Percentiles rank a stretch among this genome's conserved stretches.
Conservation (phyloP, 2,113 vertebrate genomes). For the Trichechus manatus region DNA sequence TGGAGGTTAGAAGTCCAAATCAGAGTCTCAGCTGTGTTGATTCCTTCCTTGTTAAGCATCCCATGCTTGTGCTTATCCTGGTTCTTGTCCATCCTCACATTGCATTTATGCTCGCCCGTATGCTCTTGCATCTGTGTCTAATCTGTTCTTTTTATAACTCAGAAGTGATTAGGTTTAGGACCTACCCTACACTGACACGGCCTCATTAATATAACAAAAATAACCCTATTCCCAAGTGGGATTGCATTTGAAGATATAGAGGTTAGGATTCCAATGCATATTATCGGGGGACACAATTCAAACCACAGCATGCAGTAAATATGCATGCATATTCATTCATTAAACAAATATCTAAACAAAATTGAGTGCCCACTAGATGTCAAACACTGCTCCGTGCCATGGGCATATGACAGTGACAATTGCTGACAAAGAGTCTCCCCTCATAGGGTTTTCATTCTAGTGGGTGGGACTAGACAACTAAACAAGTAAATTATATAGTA, state of each 20-base stretch:
- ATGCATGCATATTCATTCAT: neutral
- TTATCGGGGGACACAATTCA: neutral
- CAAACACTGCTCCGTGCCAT: neutral
- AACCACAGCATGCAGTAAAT: too few species aligned
- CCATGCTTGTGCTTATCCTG: neutral
- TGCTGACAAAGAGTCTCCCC: neutral
- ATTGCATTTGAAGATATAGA: neutral
- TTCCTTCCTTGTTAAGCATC: too few species aligned
- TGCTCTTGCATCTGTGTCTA: neutral
- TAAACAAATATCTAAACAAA: neutral
- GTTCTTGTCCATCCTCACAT: neutral
- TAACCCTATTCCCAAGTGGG: neutral
- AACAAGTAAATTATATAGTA: neutral
- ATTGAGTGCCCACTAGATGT: accelerated
- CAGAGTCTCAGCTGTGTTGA: neutral
- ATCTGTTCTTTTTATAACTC: neutral
- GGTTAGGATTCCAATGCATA: neutral
- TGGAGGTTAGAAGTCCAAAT: neutral
- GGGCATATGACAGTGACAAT: neutral
- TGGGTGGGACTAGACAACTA: neutral
- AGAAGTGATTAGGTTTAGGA: neutral
- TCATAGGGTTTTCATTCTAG: neutral
- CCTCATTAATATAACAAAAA: neutral
- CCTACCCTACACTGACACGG: neutral
- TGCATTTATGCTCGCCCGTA: neutral